phyloP scores from a whole-genome alignment of 2,113 vertebrate species.

The Alosa alosa region DNA sequence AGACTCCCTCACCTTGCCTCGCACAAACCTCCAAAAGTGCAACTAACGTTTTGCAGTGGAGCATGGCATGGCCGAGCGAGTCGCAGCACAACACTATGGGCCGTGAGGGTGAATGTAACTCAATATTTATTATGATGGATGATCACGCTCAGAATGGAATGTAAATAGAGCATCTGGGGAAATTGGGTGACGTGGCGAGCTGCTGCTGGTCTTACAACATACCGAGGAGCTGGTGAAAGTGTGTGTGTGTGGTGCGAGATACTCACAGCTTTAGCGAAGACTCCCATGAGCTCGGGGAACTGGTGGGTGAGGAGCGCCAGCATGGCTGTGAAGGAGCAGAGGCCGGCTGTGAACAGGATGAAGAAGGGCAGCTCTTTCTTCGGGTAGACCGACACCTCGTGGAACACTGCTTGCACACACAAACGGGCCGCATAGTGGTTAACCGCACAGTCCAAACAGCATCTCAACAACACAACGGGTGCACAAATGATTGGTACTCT shows the following conservation, averaged over 20 bases:
- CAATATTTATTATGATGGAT: conserved; percentile 14
- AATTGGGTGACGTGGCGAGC: neutral
- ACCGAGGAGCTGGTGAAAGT: neutral
- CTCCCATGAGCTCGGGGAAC: conserved; percentile 98
- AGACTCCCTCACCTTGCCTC: neutral
- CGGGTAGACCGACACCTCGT: conserved; percentile 98
- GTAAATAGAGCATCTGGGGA: neutral
- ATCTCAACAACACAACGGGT: conserved; percentile 30
- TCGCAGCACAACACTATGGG: neutral
- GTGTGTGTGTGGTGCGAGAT: neutral
- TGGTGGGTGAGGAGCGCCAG: conserved; percentile 97
- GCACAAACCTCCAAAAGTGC: neutral
- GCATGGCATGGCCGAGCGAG: neutral
- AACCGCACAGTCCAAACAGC: conserved; percentile 42
- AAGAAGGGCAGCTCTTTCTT: conserved; percentile 99
- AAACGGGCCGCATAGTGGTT: neutral
- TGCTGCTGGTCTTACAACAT: neutral
- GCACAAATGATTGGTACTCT: neutral
- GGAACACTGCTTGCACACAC: conserved; percentile 84
- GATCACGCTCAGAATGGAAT: neutral
- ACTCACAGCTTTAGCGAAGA: conserved; percentile 99
- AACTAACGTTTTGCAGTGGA: neutral
- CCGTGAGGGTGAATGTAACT: neutral
- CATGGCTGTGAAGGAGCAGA: conserved; percentile 99
- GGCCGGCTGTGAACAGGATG: conserved; percentile 95